Evolutionary conservation across 2,113 vertebrate genomes (phyloP).

Genomic region (Boulengeromyrus knoepffleri): DNA sequence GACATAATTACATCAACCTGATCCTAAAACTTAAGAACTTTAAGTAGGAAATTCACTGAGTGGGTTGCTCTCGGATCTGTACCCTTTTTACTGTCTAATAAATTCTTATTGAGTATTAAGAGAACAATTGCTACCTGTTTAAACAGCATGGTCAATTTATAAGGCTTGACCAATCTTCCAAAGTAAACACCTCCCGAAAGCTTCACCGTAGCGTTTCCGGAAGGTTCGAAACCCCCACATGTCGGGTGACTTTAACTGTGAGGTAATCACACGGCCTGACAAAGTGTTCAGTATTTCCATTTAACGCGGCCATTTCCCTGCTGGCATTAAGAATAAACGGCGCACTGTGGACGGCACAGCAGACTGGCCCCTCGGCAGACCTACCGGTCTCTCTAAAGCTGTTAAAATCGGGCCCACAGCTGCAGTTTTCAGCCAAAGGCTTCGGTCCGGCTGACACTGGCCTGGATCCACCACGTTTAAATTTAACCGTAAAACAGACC

Average conservation of each 20-base stretch:
- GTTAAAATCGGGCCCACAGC: neutral
- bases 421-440: neutral
- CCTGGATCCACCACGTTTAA: neutral
- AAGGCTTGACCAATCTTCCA: constrained; percentile 39
- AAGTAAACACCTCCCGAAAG: constrained; percentile 40
- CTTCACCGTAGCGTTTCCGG: constrained; percentile 40
- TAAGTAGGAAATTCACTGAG: constrained; percentile 32
- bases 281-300: constrained; percentile 9
- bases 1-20: neutral
- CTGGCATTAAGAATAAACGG: constrained; percentile 39
- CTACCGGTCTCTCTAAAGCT: neutral
- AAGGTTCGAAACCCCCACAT: constrained; percentile 13
- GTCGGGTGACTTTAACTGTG: constrained; percentile 15
- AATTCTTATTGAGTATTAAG: constrained; percentile 16
- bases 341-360: neutral
- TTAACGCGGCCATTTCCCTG: constrained; percentile 26
- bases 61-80: constrained; percentile 3
- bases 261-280: neutral
- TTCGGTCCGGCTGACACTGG: neutral
- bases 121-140: constrained; percentile 42
- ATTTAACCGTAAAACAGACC: neutral
- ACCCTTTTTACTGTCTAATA: constrained; percentile 6
- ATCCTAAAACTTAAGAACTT: neutral
- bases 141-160: constrained; percentile 33
- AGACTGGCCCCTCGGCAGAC: neutral